Evolutionary conservation across 2,113 vertebrate species (phyloP), one percentile per base, ranked within the genome.

Genomic region (Paradoxurus hermaphroditus): DNA sequence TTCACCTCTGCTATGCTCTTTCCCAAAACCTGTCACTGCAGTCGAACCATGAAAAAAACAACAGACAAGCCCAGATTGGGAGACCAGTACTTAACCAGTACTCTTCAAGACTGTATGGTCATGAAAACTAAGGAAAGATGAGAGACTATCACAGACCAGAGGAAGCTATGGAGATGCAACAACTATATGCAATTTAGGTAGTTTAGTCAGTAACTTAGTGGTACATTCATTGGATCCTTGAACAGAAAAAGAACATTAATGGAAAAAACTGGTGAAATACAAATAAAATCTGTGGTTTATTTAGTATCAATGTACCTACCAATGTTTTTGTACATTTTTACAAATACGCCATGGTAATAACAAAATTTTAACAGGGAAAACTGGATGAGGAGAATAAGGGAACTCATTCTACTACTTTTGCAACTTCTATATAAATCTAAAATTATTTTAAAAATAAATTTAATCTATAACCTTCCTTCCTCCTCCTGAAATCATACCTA

Each of bases 231-330:
- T 70, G 13, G 14, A 77, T 70, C 49, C 77, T 59, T 5, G 29
- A 94, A 78, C 6, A 84, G 56, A 94, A 94, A 82, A 19, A 39
- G 41, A 94, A 51, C 41, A 81, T 46, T n/a, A 86, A 73, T 83
- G 39, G 77, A 84, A 68, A 68, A 91, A 92, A 85, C 36, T 72
- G 16, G 39, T 70, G 4, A 85, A 92, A 73, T 86, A 53, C 31
- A 92, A 95, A 95, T 85, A 90, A 95, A 88, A 85, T 85, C 65
- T 67, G 18, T 53, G 79, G 23, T 81, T 63, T 56, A 89, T 44
- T 44, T 70, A 79, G 36, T 86, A 68, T 77, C 39, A 41, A 77
- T 77, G 15, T 51, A 68, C 39, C 65, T 51, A 68, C 39, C 65
- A 81, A 16, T 46, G 25, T 77, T 46, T 53, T 83, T 59, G 25